Evolutionary conservation across 2,797 vertebrate genomes (phyloP), one percentile per base, ranked within the genome.

Genomic region (Premnoplex brunnescens): DNA sequence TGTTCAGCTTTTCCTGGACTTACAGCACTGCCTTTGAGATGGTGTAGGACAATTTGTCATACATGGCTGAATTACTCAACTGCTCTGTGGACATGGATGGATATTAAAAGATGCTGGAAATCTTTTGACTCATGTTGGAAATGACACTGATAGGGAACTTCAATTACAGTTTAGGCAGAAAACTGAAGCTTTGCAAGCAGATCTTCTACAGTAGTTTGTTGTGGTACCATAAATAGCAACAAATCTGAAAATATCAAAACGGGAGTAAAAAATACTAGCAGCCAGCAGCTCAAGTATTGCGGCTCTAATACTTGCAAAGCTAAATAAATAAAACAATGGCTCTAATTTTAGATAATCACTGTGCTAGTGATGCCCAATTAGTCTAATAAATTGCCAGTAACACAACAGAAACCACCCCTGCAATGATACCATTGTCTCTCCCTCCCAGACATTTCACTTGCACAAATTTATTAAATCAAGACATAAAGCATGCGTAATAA

Each of bases 341-440:
- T 88, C 87, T 81, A 81, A 68, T 87, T 91, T 79, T 41, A 44
- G 81, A 54, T 95, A 94, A 96, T 91, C 54, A 75, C 48, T 59
- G n/a, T 66, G 39, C 26, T 64, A 80, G 66, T 22, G 30, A 79
- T 63, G 69, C 52, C 36, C 21, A 88, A 96, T 96, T 96, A 88
- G 51, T 54, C 68, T 92, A 94, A 93, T 80, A 93, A 89, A 96
- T 92, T 92, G 68, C 72, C 39, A 88, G 54, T 49, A 75, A 88
- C 94, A 89, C 36, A 91, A 85, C 43, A 30, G 63, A 86, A 93
- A 92, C 37, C 52, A 88, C 17, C 32, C 54, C n/a, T 51, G 62
- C 74, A 88, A 73, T 52, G 69, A 76, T 79, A 62, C 51, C 37
- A 76, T 94, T 60, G 55, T 59, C 30, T 96, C 68, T 91, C 27